phyloP scores from a whole-genome alignment of 2,113 vertebrate species.

The Odontophorus gujanensis region DNA sequence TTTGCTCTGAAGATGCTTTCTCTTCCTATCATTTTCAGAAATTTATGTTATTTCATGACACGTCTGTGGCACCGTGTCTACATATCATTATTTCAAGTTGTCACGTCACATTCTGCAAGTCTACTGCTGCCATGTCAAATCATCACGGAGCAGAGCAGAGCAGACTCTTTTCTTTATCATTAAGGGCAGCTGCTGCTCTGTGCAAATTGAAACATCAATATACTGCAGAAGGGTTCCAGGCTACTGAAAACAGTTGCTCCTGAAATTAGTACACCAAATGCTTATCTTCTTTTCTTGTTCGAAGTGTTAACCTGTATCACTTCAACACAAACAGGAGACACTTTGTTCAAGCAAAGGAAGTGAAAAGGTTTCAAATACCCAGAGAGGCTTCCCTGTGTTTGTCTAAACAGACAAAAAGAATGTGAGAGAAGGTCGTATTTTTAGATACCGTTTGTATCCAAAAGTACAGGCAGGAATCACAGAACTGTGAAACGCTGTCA shows the following conservation, averaged over 20 bases:
- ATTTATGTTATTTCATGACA: conserved; percentile 28
- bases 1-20: conserved; percentile 24
- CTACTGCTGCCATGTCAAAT: conserved; percentile 45
- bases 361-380: neutral
- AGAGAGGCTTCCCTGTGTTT: neutral
- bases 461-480: neutral
- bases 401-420: neutral
- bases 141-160: neutral
- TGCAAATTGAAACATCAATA: conserved; percentile 71
- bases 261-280: conserved; percentile 51
- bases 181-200: conserved; percentile 64
- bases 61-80: neutral
- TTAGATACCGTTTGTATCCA: neutral
- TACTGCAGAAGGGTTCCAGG: conserved; percentile 55
- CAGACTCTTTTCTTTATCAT: conserved; percentile 59
- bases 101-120: conserved; percentile 55
- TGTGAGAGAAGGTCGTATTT: neutral
- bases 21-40: conserved; percentile 14
- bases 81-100: conserved; percentile 44
- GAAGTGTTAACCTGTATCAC: conserved; percentile 28
- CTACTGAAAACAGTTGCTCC: conserved; percentile 53
- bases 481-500: neutral
- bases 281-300: conserved; percentile 14
- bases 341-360: conserved; percentile 42
- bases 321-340: conserved; percentile 29